phyloP scores from a whole-genome alignment of 2,888 invertebrate genomes.

The Drosophila quasianomalipes region DNA sequence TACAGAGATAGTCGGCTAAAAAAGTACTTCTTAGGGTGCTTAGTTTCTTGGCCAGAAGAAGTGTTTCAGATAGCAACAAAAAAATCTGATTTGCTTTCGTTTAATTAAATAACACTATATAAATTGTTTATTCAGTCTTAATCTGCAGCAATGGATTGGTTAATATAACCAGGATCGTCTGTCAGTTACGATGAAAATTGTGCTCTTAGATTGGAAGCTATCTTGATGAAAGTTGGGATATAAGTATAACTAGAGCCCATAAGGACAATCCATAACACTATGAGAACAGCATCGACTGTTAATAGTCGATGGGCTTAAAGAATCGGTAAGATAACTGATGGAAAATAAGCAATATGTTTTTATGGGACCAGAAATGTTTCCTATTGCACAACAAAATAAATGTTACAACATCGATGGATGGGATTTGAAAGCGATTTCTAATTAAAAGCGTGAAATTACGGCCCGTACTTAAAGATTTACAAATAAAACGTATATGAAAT shows the following conservation, averaged over 20 bases:
- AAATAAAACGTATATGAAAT: not conserved
- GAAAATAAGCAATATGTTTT: not conserved
- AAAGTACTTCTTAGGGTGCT: accelerated
- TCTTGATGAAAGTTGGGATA: not conserved
- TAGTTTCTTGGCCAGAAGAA: not conserved
- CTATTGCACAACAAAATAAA: not conserved
- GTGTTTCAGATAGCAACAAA: not conserved
- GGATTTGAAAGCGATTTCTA: not conserved
- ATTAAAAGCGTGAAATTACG: not conserved
- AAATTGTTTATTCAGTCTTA: not conserved
- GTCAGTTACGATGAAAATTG: not conserved
- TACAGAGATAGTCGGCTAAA: not conserved
- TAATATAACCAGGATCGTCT: not conserved
- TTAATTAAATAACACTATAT: not conserved
- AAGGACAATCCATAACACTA: not conserved
- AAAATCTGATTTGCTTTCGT: not conserved
- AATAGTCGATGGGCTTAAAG: not conserved
- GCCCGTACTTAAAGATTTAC: not conserved
- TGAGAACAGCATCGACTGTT: not conserved
- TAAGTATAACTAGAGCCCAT: not conserved
- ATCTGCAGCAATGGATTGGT: not conserved
- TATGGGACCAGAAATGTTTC: not conserved
- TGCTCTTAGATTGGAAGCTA: not conserved
- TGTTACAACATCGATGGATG: not conserved
- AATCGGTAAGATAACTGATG: not conserved